Evolutionary conservation across 2,888 invertebrate genomes (phyloP), one percentile per base, ranked within the genome.

Genomic region (Morpho helenor): DNA sequence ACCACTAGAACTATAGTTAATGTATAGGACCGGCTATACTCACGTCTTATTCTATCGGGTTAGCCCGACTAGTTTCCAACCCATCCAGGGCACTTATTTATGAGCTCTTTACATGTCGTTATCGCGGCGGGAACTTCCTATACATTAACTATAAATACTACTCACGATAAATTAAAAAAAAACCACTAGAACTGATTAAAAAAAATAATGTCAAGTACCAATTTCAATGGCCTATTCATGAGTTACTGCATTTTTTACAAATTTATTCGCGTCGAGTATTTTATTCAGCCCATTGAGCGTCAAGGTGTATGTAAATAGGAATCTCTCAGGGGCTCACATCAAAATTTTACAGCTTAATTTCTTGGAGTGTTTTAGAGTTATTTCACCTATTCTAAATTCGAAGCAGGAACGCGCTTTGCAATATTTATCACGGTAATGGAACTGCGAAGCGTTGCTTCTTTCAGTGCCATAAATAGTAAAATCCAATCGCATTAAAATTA

Each of bases 301-400:
- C 54, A 61, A 61, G 61, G 55, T 54, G 54, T 61, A 61, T 61
- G 61, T 55, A 57, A 61, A 61, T 61, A 57, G 48, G 45, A 22
- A 39, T 49, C 47, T 56, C 52, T 16, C 9, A 46, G 8, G 16
- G 7, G 46, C n/a, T 41, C 9, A 45, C 46, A 53, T 53, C 46
- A 53, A 53, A 46, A 47, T 53, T 53, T 46, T 47, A 53, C 45
- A 47, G 39, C 53, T 53, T 46, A 46, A 52, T 57, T 16, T 57
- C 52, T 51, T 52, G 46, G 53, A 53, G 53, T 53, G 47, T 40
- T 39, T 46, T 31, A n/a, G 16, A 41, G 8, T 41, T 31, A 31
- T 31, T 31, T 31, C 31, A 10, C 51, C 45, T 52, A 52, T 44
- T 43, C 43, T 52, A 44, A 31, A 31, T 44, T n/a, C 44, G 43